Evolutionary conservation across 2,888 invertebrate genomes (phyloP).

Genomic region (Chalcis sispes): DNA sequence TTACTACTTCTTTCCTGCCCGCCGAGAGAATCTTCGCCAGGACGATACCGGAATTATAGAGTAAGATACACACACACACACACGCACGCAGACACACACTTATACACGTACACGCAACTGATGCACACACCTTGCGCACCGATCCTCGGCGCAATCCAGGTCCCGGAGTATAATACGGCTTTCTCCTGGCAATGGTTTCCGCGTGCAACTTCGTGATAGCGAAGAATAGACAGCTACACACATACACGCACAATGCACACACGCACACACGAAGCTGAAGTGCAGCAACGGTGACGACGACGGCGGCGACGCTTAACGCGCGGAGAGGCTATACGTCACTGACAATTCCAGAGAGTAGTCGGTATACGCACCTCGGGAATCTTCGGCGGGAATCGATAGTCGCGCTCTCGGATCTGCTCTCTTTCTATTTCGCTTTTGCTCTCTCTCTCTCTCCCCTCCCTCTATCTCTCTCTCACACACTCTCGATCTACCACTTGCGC

Average conservation of each 20-base stretch:
- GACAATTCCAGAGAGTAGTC: constrained; percentile 28
- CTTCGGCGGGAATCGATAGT: constrained; percentile 71
- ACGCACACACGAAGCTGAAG: not conserved
- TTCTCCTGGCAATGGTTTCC: too few species aligned
- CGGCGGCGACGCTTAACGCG: not conserved
- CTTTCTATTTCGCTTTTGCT: not conserved
- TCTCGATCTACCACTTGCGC: not conserved
- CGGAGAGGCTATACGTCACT: constrained; percentile 29
- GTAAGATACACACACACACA: too few species aligned
- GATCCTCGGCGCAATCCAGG: too few species aligned
- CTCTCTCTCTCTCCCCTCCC: not conserved
- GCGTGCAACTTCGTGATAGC: too few species aligned
- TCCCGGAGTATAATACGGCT: too few species aligned
- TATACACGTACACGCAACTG: too few species aligned
- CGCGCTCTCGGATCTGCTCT: constrained; percentile 35
- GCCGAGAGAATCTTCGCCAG: too few species aligned
- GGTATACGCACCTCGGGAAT: constrained; percentile 59
- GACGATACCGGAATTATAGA: too few species aligned
- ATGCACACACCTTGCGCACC: too few species aligned
- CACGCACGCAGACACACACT: too few species aligned
- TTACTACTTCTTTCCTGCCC: too few species aligned
- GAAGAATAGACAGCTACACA: not conserved
- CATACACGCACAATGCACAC: not conserved
- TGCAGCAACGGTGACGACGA: not conserved
- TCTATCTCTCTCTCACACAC: not conserved